These are phyloP conservation scores for Leptinotarsa lineolata DNA, from an alignment of 1,140 invertebrate species.

Conservation along the genomic window DNA sequence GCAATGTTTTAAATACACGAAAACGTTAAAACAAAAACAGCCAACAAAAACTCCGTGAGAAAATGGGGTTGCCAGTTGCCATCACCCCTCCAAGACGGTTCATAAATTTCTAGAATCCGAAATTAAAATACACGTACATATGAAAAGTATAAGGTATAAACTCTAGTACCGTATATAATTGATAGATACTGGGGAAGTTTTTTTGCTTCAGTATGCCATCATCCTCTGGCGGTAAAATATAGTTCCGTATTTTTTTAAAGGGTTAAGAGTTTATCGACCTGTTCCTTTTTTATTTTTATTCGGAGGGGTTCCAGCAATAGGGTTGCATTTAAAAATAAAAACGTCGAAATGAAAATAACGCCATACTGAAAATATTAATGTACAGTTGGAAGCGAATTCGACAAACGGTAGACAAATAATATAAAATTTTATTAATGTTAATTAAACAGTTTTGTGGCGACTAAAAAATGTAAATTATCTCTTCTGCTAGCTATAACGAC, in stretches of 20 bases:
- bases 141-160: conserved; percentile 30
- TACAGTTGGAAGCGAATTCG: conserved; percentile 9
- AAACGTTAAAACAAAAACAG: conserved; percentile 23
- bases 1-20: conserved; percentile 27
- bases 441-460: neutral
- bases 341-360: conserved; percentile 21
- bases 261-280: conserved; percentile 28
- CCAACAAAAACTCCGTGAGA: conserved; percentile 25
- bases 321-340: conserved; percentile 23
- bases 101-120: conserved; percentile 26
- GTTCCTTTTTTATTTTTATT: conserved; percentile 19
- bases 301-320: neutral
- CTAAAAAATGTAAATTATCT: conserved; percentile 2
- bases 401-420: conserved; percentile 13
- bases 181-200: conserved; percentile 22
- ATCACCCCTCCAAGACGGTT: conserved; percentile 10
- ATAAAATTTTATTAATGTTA: conserved; percentile 7
- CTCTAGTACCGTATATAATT: conserved; percentile 21
- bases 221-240: conserved; percentile 20
- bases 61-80: conserved; percentile 16
- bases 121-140: conserved; percentile 25
- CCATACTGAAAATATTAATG: conserved; percentile 26
- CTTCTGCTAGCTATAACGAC: neutral
- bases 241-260: conserved; percentile 31
- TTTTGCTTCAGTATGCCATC: conserved; percentile 19